Conservation (phyloP, 2,888 invertebrate species). For the Choreutis nemorana region DNA sequence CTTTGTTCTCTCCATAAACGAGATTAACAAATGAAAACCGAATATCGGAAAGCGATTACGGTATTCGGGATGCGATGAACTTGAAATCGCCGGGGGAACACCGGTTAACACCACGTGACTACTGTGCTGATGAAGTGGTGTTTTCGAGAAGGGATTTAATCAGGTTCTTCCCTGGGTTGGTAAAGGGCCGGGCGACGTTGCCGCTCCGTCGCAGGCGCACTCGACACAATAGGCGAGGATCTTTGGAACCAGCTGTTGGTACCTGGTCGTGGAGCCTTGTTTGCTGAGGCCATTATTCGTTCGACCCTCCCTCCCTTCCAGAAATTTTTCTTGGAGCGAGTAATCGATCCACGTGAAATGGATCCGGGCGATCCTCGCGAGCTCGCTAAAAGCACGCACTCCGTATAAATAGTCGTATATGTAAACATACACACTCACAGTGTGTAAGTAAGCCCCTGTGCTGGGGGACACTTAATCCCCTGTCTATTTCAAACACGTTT, state of each 20-base stretch:
- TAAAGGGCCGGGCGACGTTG: conserved; percentile 35
- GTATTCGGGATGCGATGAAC: too few species aligned
- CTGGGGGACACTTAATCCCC: conserved; percentile 61
- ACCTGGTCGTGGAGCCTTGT: conserved; percentile 23
- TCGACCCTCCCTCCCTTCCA: conserved; percentile 17
- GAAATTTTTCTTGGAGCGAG: conserved; percentile 22
- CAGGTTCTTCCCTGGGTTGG: too few species aligned
- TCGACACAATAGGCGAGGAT: conserved; percentile 22
- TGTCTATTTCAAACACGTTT: conserved; percentile 66
- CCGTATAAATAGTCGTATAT: conserved; percentile 10
- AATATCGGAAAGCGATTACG: conserved; percentile 17
- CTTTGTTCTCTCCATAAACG: conserved; percentile 31
- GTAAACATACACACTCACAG: conserved; percentile 1
- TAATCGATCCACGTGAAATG: conserved; percentile 53
- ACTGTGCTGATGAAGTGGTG: too few species aligned
- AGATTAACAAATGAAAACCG: conserved; percentile 4
- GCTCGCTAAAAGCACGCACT: conserved; percentile 38
- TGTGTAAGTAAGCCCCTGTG: conserved; percentile 8
- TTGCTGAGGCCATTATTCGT: too few species aligned
- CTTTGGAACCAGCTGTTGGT: conserved; percentile 38
- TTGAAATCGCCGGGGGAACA: conserved; percentile 11
- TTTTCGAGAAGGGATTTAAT: too few species aligned
- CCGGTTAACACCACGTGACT: too few species aligned
- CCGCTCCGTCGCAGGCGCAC: conserved; percentile 36
- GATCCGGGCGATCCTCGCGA: conserved; percentile 43